Evolutionary conservation across 2,113 vertebrate genomes (phyloP), one percentile per base, ranked within the genome.

Genomic region (Platycercus adscitus): DNA sequence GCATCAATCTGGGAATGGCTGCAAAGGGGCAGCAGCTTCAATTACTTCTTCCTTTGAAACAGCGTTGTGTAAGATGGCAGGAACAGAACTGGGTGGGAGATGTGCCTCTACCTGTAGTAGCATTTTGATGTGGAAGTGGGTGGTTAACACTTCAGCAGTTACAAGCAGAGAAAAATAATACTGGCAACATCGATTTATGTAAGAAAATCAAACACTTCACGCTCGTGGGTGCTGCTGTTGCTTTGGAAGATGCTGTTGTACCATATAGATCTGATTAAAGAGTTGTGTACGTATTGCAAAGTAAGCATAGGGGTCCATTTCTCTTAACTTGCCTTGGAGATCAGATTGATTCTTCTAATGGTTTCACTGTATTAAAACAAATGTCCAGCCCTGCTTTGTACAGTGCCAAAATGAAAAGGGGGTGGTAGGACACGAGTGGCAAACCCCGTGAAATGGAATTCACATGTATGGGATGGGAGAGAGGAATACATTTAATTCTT

Each of bases 11-110:
- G 19, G 88, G 95, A 78, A 53, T 35, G 84, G 77, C 93, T 86
- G 93, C 24, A 75, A 92, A 94, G 90, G 90, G 95, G 56, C 83
- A 91, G 82, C 90, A 39, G 8, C 60, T 89, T 83, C 56, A 28
- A 71, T 73, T 43, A 73, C 82, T 60, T 53, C 17, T 81, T 92
- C 49, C 87, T 89, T 60, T 11, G 24, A 24, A 21, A 46, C 25
- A 66, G 29, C 3, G 15, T 37, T n/a, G 46, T 53, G 75, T 46
- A 41, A 56, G 75, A 33, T 53, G 37, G 81, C 63, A 24, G 81
- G 70, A 81, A 31, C 70, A 46, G 35, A 63, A 14, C 21, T 0
- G 47, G 60, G 61, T 87, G 89, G 86, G 61, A 89, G 75, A 21
- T 46, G 37, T 29, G 46, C 82, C 68, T 93, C 84, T 78, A 60